A percentile compares a stretch with the other conserved stretches of the same genome.
Conservation (phyloP, 2,797 vertebrate genomes). For the Sebastes flavidus region DNA sequence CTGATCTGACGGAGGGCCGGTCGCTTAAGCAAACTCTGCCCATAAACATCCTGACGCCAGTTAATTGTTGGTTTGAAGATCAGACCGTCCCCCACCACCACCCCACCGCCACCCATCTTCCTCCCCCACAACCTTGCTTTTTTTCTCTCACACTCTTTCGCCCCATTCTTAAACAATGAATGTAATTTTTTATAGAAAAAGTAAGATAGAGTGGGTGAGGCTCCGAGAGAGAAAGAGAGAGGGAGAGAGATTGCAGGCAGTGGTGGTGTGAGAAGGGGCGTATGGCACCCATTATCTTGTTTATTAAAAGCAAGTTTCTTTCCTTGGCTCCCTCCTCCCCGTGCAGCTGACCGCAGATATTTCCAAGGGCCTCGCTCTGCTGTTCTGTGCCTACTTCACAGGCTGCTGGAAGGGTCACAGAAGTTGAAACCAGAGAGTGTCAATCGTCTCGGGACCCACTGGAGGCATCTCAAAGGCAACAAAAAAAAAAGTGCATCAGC, state of each 20-base stretch:
- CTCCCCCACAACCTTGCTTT: conserved; percentile 40
- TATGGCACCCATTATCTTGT: conserved; percentile 90
- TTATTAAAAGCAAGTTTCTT: conserved; percentile 91
- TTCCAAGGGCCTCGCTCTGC: conserved; percentile 74
- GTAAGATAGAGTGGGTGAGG: conserved; percentile 42
- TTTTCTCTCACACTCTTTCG: conserved; percentile 54
- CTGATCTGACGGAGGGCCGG: conserved; percentile 66
- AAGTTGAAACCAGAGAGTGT: conserved; percentile 77
- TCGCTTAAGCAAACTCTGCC: conserved; percentile 79
- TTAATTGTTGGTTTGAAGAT: conserved; percentile 86
- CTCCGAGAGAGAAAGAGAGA: background rate
- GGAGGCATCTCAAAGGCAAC: conserved; percentile 40
- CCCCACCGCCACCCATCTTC: too few species aligned
- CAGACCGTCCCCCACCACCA: background rate
- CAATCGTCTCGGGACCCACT: conserved; percentile 51
- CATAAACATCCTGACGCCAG: conserved; percentile 83
- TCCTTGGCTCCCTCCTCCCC: conserved; percentile 71
- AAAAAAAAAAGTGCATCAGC: conserved; percentile 3
- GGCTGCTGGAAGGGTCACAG: conserved; percentile 74
- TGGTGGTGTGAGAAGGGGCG: conserved; percentile 75
- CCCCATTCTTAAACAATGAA: conserved; percentile 64
- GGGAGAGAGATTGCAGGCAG: conserved; percentile 55
- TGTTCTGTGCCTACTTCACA: conserved; percentile 76
- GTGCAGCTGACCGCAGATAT: conserved; percentile 89
- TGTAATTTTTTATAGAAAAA: conserved; percentile 54